A percentile compares a stretch with the other conserved stretches of the same genome.
Conservation (phyloP, 2,797 vertebrate species). For the Sebastes nivosus region DNA sequence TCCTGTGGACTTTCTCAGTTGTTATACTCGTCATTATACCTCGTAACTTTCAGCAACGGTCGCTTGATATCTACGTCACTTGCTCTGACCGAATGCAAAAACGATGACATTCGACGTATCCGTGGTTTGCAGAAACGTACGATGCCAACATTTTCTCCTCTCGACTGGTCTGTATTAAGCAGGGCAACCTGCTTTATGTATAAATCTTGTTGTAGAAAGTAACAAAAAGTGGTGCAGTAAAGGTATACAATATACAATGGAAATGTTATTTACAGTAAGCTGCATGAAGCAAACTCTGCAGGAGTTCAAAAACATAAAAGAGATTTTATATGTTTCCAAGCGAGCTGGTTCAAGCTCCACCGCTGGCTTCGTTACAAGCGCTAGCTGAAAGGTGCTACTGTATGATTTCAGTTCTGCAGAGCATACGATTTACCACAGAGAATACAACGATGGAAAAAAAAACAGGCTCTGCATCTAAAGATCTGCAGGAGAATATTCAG, state of each 20-base stretch:
- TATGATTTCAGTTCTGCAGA: slow-evolving; percentile 7
- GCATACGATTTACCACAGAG: slow-evolving; percentile 1
- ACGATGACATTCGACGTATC: too few relatives aligned
- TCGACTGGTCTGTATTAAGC: neutral
- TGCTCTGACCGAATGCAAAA: too few relatives aligned
- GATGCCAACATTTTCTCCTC: too few relatives aligned
- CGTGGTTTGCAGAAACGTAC: too few relatives aligned
- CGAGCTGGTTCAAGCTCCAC: neutral
- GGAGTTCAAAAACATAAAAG: slow-evolving; percentile 17
- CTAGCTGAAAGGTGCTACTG: slow-evolving; percentile 7
- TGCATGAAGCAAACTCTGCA: slow-evolving; percentile 9
- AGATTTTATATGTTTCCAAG: slow-evolving; percentile 11
- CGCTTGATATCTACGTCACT: too few relatives aligned
- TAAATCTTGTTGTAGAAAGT: too few relatives aligned
- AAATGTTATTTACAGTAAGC: neutral
- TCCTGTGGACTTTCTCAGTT: too few relatives aligned
- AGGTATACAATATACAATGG: neutral
- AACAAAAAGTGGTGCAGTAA: neutral
- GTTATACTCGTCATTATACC: too few relatives aligned
- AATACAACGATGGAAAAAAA: neutral
- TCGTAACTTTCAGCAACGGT: too few relatives aligned
- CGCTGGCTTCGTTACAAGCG: slow-evolving; percentile 2
- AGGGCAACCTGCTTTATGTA: too few relatives aligned
- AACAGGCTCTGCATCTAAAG: neutral
- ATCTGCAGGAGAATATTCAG: neutral